Evolutionary conservation across 1,140 invertebrate species (phyloP).

Genomic region (Zaprionus ornatus): DNA sequence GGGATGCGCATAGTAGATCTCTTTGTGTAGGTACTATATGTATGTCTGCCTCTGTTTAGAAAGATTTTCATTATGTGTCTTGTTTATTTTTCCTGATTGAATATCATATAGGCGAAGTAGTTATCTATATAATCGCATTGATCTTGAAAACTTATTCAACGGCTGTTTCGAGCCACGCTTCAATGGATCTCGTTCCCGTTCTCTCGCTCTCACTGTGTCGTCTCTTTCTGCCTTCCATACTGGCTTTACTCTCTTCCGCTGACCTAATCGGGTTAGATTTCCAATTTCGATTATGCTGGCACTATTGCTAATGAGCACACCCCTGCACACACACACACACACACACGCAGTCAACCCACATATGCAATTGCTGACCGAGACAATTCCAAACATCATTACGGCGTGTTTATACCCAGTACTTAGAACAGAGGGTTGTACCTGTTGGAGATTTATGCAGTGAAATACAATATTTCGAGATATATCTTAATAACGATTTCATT

Average conservation of each 20-base stretch:
- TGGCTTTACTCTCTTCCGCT: conserved; percentile 27
- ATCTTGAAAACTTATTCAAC: conserved; percentile 69
- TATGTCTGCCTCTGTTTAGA: background rate
- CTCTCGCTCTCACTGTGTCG: background rate
- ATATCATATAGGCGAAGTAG: background rate
- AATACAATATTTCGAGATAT: background rate
- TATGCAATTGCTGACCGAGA: conserved; percentile 23
- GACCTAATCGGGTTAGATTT: conserved; percentile 73
- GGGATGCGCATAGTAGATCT: conserved; percentile 27
- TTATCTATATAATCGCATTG: conserved; percentile 39
- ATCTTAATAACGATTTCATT: too few relatives aligned
- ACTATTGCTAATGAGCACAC: conserved; percentile 68
- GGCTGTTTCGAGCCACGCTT: conserved; percentile 53
- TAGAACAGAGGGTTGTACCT: background rate
- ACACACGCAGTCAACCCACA: conserved; percentile 18
- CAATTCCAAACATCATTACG: conserved; percentile 45
- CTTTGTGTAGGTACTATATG: background rate
- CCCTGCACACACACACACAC: conserved; percentile 15
- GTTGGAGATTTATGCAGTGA: background rate
- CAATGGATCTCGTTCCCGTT: conserved; percentile 33
- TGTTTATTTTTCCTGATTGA: background rate
- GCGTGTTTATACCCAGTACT: conserved; percentile 18
- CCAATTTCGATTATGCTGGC: conserved; percentile 69
- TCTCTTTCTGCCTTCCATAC: conserved; percentile 4
- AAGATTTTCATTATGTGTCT: background rate